phyloP scores from a whole-genome alignment of 2,888 invertebrate species.

The Pediacus dermestoides region DNA sequence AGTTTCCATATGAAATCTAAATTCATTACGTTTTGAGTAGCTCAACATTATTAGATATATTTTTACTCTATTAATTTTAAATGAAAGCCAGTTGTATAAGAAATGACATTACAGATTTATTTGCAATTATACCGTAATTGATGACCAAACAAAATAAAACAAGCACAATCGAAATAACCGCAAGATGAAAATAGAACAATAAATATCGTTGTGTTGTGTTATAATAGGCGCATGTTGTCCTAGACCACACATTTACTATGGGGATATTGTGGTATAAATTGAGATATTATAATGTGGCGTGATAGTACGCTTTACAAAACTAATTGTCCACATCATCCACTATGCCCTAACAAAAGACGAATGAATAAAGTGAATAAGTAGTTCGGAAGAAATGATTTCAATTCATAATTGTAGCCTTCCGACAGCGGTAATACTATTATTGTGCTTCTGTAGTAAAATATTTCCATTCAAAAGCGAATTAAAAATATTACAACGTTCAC shows the following conservation, averaged over 20 bases:
- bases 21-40: slow-evolving; percentile 1
- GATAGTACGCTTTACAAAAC: slow-evolving; percentile 12
- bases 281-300: slow-evolving; percentile 12
- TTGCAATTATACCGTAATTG: too few relatives aligned
- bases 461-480: too few relatives aligned
- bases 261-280: slow-evolving; percentile 3
- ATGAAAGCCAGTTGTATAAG: too few relatives aligned
- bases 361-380: slow-evolving; percentile 21
- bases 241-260: slow-evolving; percentile 2
- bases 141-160: slow-evolving; percentile 4
- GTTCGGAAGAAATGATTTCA: slow-evolving; percentile 19
- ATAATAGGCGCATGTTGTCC: too few relatives aligned
- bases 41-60: too few relatives aligned
- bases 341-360: slow-evolving; percentile 16
- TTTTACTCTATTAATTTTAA: too few relatives aligned
- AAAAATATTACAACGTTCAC: too few relatives aligned
- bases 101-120: too few relatives aligned
- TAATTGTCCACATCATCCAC: slow-evolving; percentile 10
- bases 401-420: slow-evolving; percentile 22
- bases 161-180: slow-evolving; percentile 2
- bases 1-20: not conserved
- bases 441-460: too few relatives aligned
- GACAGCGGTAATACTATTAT: slow-evolving; percentile 11
- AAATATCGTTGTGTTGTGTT: too few relatives aligned
- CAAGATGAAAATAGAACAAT: too few relatives aligned